Conservation (phyloP, 2,797 vertebrate species). For the Cynopterus sphinx region DNA sequence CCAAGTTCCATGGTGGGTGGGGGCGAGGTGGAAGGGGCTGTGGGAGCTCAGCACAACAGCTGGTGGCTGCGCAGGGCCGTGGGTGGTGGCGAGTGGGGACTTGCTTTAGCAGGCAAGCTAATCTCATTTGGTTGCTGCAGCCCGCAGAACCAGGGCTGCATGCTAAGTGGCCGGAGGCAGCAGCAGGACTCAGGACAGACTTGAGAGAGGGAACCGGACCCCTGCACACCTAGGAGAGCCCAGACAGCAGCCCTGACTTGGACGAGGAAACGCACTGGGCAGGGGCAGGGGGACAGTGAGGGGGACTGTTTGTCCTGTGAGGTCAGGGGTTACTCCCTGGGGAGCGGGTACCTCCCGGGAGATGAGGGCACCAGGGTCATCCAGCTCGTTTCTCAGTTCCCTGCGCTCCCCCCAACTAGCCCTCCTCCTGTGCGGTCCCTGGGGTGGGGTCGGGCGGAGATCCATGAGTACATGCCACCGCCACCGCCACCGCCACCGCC, state of each 20-base stretch:
- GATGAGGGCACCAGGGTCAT: background rate
- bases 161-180: slow-evolving; percentile 72
- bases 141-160: slow-evolving; percentile 53
- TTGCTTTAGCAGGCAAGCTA: slow-evolving; percentile 62
- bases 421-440: background rate
- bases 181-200: background rate
- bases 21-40: background rate
- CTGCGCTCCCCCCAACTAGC: no score
- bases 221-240: background rate
- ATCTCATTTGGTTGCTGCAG: slow-evolving; percentile 78
- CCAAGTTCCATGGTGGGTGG: background rate
- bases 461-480: accelerated
- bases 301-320: accelerated
- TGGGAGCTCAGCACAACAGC: slow-evolving; percentile 42
- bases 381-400: background rate
- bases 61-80: background rate
- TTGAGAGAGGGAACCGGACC: background rate
- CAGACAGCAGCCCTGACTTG: background rate
- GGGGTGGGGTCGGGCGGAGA: background rate
- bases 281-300: background rate
- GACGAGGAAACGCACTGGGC: background rate
- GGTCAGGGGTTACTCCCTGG: background rate
- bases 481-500: accelerated
- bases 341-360: background rate
- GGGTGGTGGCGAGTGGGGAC: slow-evolving; percentile 59